Conservation (phyloP, 1,140 invertebrate species). For the Drepana arcuata region DNA sequence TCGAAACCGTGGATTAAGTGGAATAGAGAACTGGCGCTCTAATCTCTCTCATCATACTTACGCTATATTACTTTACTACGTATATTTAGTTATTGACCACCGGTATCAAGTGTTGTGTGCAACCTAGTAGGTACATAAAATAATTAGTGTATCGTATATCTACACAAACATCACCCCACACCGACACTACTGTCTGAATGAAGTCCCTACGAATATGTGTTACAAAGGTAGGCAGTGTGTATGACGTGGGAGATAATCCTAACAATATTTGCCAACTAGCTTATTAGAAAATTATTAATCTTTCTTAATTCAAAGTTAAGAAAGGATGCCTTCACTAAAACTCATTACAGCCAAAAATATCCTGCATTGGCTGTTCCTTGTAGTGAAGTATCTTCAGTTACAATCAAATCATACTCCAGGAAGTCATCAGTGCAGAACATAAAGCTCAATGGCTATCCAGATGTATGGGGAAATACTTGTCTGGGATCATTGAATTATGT, state of each 20-base stretch:
- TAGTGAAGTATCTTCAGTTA: slow-evolving; percentile 16
- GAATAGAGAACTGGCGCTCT: no score
- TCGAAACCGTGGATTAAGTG: no score
- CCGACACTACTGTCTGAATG: no score
- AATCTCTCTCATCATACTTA: no score
- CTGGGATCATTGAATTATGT: slow-evolving; percentile 27
- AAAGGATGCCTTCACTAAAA: slow-evolving; percentile 24
- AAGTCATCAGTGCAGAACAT: slow-evolving; percentile 20
- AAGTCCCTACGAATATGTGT: background rate
- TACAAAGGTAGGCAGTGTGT: slow-evolving; percentile 4
- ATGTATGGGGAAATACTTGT: slow-evolving; percentile 36
- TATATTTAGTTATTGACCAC: no score
- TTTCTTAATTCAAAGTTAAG: slow-evolving; percentile 41
- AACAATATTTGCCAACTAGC: slow-evolving; percentile 5
- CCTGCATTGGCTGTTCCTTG: slow-evolving; percentile 22
- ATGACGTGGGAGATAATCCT: slow-evolving; percentile 9
- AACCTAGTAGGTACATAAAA: no score
- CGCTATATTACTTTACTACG: no score
- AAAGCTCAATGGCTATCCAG: slow-evolving; percentile 17
- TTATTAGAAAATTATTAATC: slow-evolving; percentile 30
- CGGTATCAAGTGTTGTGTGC: no score
- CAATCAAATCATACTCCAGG: slow-evolving; percentile 50
- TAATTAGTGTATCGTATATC: no score
- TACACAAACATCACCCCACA: no score
- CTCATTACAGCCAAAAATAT: slow-evolving; percentile 18